Evolutionary conservation across 2,113 vertebrate genomes (phyloP).

Genomic region (Aegithalos caudatus): DNA sequence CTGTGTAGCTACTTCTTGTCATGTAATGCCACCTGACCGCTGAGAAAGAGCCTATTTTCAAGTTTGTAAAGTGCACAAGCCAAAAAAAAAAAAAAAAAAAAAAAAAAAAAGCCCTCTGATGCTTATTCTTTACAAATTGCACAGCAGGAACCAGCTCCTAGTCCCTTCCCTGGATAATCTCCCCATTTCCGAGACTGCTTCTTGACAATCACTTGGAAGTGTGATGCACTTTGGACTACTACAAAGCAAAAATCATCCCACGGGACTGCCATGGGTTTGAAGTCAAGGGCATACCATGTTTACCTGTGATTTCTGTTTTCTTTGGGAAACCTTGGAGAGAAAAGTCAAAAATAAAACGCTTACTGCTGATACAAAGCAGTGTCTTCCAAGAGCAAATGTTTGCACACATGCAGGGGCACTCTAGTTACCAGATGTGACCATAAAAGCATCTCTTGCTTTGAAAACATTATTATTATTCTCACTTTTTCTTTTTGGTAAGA

Average conservation of each 20-base stretch:
- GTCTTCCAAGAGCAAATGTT: background rate
- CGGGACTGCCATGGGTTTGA: background rate
- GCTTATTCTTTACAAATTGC: background rate
- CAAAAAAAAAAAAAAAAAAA: background rate
- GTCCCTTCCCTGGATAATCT: background rate
- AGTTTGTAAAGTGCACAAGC: background rate
- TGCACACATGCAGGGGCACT: accelerated
- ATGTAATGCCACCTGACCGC: background rate
- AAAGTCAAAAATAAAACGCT: background rate
- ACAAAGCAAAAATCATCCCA: background rate
- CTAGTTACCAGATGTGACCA: background rate
- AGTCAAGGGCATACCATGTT: background rate
- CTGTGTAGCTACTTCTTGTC: background rate
- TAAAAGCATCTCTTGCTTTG: background rate
- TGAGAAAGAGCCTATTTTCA: background rate
- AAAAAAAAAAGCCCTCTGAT: background rate
- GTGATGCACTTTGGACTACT: background rate
- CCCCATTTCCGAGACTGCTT: background rate
- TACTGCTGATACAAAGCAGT: background rate
- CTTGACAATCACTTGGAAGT: background rate
- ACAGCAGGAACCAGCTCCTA: background rate
- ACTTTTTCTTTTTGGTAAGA: background rate
- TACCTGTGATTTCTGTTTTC: background rate
- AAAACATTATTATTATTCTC: background rate
- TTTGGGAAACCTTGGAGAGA: background rate